Evolutionary conservation across 2,797 vertebrate genomes (phyloP), one percentile per base, ranked within the genome.

Genomic region (Malacoraja senta): DNA sequence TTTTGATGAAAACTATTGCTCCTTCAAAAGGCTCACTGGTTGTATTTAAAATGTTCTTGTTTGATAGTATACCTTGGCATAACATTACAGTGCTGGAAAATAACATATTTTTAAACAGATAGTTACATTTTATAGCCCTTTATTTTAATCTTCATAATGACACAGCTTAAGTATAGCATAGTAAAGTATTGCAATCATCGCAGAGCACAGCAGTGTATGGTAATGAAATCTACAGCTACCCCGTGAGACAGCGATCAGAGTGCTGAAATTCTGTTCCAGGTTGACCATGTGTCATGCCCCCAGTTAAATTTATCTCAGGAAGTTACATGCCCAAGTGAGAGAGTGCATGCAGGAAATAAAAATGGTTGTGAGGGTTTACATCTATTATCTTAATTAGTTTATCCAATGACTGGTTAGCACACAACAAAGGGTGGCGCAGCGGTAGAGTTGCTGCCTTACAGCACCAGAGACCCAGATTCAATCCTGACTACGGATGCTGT

Each of bases 1-100:
- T 74, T 92, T 92, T 76, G 90, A 92, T 92, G 90, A 92, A 92
- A 92, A 92, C 72, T 92, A 92, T 92, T 74, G 90, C 90, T 92
- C 35, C 90, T 92, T 92, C 90, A 92, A 92, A 92, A 92, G 90
- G 76, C 35, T 76, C 76, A 92, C 68, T 92, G 90, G 90, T 76
- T 92, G 76, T 76, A 76, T 92, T 92, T 92, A 92, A 92, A 92
- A 92, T 76, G 90, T 35, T 71, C 90, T 76, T 53, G 38, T 92
- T 92, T 92, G 53, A 92, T 74, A 92, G 72, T 71, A 92, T 92
- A 92, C 90, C 90, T 92, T 92, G 90, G 90, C 90, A 92, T 92
- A 76, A 58, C 71, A 74, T 92, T 92, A 92, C 71, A 92, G 35
- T 76, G 35, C 24, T 74, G 90, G 90, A 91, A 91, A 91, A 91